Evolutionary conservation across 2,113 vertebrate species (phyloP), one percentile per base, ranked within the genome.

Genomic region (Ursus arctos): DNA sequence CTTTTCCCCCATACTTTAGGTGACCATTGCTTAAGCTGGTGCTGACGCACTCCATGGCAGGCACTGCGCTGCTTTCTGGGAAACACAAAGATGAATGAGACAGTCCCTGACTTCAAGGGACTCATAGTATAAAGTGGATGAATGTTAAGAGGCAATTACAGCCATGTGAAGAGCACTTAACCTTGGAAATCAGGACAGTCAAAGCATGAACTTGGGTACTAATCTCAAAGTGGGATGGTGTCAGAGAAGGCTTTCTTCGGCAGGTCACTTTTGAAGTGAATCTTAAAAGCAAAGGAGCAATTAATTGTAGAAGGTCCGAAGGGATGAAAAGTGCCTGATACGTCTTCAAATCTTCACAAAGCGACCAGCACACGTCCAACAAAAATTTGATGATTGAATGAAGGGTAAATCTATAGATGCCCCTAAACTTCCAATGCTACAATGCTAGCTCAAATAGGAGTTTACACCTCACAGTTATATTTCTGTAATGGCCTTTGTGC

Each of bases 151-250:
- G 10, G 55, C 51, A 49, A 88, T 53, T 74, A 8, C 18, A 79
- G 5, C 21, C 22, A 1, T 80, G 13, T 51, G 36, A 88, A 49
- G 43, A 94, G 26, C 22, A 63, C 19, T n/a, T 31, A 28, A 22
- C 2, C 6, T 9, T 16, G 6, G 40, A 91, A 94, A 31, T 3
- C 7, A 33, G 6, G 8, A 10, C 28, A 33, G 3, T 28, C 33
- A 6, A 28, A 71, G 57, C 2, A 5, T 49, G 6, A 7, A 63
- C 3, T 4, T 26, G 9, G 18, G 7, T 7, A 7, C 21, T 2
- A 53, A 5, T 22, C 2, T 96, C n/a, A 57, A 83, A 59, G 13
- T 21, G 21, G 10, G 2, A 2, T 43, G 47, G 8, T 15, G 7
- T 83, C 40, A 40, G 14, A 51, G 33, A 51, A 93, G 19, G 2